Evolutionary conservation across 2,113 vertebrate species (phyloP).

Genomic region (Sceloporus undulatus): DNA sequence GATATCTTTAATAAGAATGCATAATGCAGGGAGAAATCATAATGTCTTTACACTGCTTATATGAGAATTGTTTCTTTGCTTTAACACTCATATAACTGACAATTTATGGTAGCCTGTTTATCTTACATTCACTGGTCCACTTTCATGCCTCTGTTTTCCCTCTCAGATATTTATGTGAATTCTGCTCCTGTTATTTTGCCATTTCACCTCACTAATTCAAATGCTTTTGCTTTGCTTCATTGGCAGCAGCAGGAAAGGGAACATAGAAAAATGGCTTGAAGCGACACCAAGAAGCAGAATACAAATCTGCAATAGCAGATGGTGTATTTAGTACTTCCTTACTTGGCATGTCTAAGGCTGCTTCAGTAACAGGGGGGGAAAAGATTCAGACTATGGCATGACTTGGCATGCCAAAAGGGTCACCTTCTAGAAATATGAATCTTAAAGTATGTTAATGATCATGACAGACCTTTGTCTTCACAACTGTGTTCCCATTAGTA

Average conservation of each 20-base stretch:
- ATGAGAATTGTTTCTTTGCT: slow-evolving; percentile 6
- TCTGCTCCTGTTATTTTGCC: slow-evolving; percentile 38
- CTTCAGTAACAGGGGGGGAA: slow-evolving; percentile 43
- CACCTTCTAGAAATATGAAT: slow-evolving; percentile 35
- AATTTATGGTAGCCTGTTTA: background rate
- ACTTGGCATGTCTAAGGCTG: slow-evolving; percentile 63
- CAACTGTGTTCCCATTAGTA: slow-evolving; percentile 50
- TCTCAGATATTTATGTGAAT: slow-evolving; percentile 35
- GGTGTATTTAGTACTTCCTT: slow-evolving; percentile 58
- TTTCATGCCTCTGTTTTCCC: slow-evolving; percentile 32
- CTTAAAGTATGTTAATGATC: background rate
- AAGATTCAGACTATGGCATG: slow-evolving; percentile 43
- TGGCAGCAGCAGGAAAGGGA: slow-evolving; percentile 60
- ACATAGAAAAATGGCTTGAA: slow-evolving; percentile 53
- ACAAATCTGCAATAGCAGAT: slow-evolving; percentile 56
- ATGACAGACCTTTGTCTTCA: background rate
- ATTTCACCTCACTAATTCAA: slow-evolving; percentile 54
- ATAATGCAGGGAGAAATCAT: slow-evolving; percentile 36
- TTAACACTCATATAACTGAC: slow-evolving; percentile 16
- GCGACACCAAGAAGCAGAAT: slow-evolving; percentile 66
- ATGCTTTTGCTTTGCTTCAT: slow-evolving; percentile 58
- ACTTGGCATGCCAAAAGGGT: slow-evolving; percentile 51
- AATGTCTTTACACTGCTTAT: slow-evolving; percentile 10
- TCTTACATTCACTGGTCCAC: slow-evolving; percentile 3
- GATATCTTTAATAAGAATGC: slow-evolving; percentile 36